phyloP scores from a whole-genome alignment of 2,888 invertebrate species.

The Ophioninae sp. region DNA sequence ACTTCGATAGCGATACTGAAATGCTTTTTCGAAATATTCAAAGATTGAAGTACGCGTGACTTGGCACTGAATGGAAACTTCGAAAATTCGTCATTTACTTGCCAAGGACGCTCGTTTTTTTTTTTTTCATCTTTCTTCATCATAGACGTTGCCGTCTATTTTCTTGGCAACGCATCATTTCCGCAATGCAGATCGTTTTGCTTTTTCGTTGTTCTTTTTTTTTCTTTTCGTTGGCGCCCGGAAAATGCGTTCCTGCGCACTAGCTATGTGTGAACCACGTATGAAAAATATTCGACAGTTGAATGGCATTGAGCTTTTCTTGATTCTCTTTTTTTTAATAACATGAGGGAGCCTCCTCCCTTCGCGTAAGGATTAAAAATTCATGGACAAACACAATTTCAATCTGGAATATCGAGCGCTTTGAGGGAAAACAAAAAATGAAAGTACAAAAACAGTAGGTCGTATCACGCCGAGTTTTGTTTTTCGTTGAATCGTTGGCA shows the following conservation, averaged over 20 bases:
- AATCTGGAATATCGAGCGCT: slow-evolving; percentile 22
- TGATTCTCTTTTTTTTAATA: slow-evolving; percentile 8
- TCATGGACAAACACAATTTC: slow-evolving; percentile 27
- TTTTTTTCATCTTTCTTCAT: slow-evolving; percentile 5
- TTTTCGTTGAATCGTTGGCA: not conserved
- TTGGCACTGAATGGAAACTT: not conserved
- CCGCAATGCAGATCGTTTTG: slow-evolving; percentile 55
- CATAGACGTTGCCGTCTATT: slow-evolving; percentile 1
- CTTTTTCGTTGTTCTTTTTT: slow-evolving; percentile 2
- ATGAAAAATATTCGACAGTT: slow-evolving; percentile 32
- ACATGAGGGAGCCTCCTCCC: not conserved
- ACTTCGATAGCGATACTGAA: not conserved
- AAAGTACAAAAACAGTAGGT: not conserved
- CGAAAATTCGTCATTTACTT: slow-evolving; percentile 39
- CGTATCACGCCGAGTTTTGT: not conserved
- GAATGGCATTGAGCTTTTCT: slow-evolving; percentile 8
- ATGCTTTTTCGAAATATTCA: not conserved
- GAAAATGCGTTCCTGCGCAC: not conserved
- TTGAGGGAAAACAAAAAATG: slow-evolving; percentile 20
- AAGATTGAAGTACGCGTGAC: not conserved
- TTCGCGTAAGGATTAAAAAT: slow-evolving; percentile 16
- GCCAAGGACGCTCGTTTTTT: slow-evolving; percentile 24
- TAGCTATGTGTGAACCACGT: not conserved
- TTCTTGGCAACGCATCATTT: slow-evolving; percentile 55
- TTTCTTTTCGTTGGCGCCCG: not conserved